Conservation (phyloP, 2,888 invertebrate species). For the Agrotis clavis region DNA sequence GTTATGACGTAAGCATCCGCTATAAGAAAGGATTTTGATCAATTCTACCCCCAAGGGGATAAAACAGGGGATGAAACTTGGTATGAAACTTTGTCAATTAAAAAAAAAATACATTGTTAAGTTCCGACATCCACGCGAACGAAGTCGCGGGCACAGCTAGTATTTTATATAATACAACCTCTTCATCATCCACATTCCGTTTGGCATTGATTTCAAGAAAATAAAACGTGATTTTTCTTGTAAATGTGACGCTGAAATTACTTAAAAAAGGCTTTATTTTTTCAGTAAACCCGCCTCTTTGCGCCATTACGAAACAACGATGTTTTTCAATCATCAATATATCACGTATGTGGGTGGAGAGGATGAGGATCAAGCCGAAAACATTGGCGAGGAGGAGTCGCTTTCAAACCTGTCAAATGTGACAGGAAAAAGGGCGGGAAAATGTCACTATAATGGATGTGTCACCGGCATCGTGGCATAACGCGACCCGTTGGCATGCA, state of each 20-base stretch:
- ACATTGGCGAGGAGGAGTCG: conserved; percentile 87
- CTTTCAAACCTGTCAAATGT: conserved; percentile 90
- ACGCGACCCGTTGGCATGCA: conserved; percentile 83
- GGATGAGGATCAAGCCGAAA: conserved; percentile 80
- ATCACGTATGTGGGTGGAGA: conserved; percentile 72
- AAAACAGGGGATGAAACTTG: too few species aligned
- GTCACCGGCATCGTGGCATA: conserved; percentile 87
- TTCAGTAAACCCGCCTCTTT: conserved; percentile 54
- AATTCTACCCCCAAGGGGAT: too few species aligned
- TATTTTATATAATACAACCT: neutral
- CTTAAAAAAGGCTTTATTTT: conserved; percentile 53
- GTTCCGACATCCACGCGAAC: too few species aligned
- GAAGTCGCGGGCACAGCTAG: too few species aligned
- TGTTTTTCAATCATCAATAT: conserved; percentile 72
- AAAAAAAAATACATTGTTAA: too few species aligned
- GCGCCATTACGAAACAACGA: conserved; percentile 52
- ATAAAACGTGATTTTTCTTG: neutral
- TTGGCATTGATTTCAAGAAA: conserved; percentile 4
- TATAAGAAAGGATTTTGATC: too few species aligned
- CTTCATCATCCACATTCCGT: neutral
- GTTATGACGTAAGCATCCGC: too few species aligned
- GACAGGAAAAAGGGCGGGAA: conserved; percentile 90
- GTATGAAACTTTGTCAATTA: too few species aligned
- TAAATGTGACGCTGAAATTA: conserved; percentile 60
- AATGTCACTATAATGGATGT: conserved; percentile 90